phyloP scores from a whole-genome alignment of 1,140 invertebrate genomes.

The Drosophila arawakana region DNA sequence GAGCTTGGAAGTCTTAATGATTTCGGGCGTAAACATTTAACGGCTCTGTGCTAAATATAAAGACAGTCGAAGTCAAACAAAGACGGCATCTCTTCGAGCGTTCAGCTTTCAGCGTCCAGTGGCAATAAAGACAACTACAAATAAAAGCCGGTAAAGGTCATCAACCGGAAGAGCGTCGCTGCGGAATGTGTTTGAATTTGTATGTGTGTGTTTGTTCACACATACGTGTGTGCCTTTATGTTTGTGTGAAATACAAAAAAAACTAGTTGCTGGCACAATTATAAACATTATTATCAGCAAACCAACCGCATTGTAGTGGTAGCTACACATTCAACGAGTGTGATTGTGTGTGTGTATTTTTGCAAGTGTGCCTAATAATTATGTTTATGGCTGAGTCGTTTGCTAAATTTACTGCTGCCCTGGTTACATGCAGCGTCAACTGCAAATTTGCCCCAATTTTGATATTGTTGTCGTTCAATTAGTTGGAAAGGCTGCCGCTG shows the following conservation, averaged over 20 bases:
- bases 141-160: slow-evolving; percentile 83
- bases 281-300: slow-evolving; percentile 35
- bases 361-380: slow-evolving; percentile 63
- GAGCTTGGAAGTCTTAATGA: slow-evolving; percentile 20
- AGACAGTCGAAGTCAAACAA: slow-evolving; percentile 29
- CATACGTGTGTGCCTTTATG: not conserved
- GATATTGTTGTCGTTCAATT: slow-evolving; percentile 67
- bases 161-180: slow-evolving; percentile 78
- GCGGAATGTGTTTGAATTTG: slow-evolving; percentile 45
- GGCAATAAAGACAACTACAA: slow-evolving; percentile 57
- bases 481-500: slow-evolving; percentile 50
- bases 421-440: slow-evolving; percentile 64
- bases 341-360: not conserved
- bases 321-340: not conserved
- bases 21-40: slow-evolving; percentile 42
- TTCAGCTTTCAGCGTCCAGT: slow-evolving; percentile 12
- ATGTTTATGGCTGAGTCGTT: slow-evolving; percentile 65
- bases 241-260: slow-evolving; percentile 34
- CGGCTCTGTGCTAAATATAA: slow-evolving; percentile 48
- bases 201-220: slow-evolving; percentile 29
- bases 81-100: slow-evolving; percentile 27
- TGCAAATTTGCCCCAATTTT: slow-evolving; percentile 79
- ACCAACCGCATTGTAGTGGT: slow-evolving; percentile 19
- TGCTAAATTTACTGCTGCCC: slow-evolving; percentile 75
- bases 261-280: slow-evolving; percentile 40